phyloP scores from a whole-genome alignment of 2,113 vertebrate species.

The Argyrosomus japonicus region DNA sequence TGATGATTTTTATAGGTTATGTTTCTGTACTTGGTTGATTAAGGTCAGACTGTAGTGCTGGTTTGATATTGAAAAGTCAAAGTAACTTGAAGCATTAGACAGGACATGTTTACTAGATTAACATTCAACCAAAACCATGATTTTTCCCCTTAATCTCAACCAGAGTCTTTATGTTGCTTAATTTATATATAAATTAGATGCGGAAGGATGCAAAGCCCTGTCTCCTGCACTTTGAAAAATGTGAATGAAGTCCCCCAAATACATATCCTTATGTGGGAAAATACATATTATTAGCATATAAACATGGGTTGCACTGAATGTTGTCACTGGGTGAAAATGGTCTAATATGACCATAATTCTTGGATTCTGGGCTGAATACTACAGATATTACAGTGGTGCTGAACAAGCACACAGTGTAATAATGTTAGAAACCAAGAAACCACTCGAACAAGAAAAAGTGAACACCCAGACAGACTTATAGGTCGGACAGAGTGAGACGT shows the following conservation, averaged over 20 bases:
- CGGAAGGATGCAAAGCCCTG: no score
- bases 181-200: not conserved
- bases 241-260: no score
- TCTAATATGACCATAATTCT: no score
- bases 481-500: constrained; percentile 49
- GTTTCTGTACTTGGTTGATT: not conserved
- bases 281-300: no score
- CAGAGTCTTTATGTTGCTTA: not conserved
- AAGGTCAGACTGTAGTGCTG: not conserved
- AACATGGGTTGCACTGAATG: no score
- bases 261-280: no score
- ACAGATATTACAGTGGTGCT: constrained; percentile 3
- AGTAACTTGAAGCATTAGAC: not conserved
- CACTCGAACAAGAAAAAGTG: constrained; percentile 12
- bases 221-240: no score
- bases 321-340: no score
- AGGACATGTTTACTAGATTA: not conserved
- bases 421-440: constrained; percentile 25
- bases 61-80: not conserved
- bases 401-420: constrained; percentile 6
- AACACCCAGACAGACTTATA: constrained; percentile 13
- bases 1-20: not conserved
- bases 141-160: not conserved
- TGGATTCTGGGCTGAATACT: not conserved
- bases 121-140: not conserved